phyloP scores from a whole-genome alignment of 2,888 invertebrate species.

The Dioctria rufipes region DNA sequence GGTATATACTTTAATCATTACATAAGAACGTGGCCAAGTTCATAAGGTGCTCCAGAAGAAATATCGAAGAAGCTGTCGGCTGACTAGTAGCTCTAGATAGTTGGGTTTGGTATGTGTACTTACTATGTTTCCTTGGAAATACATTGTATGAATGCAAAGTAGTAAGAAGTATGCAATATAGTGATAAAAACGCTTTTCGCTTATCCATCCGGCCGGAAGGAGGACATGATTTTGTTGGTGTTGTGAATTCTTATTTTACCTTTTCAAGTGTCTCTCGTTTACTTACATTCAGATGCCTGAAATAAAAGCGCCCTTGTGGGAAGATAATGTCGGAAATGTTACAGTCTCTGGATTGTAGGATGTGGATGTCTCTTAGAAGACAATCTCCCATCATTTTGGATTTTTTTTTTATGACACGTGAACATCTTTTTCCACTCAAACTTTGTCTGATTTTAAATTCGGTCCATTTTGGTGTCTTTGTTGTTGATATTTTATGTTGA shows the following conservation, averaged over 20 bases:
- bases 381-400: conserved; percentile 1
- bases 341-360: not conserved
- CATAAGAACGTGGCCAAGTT: not conserved
- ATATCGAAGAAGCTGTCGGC: not conserved
- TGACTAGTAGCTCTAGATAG: not conserved
- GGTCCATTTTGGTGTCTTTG: conserved; percentile 11
- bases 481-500: conserved; percentile 10
- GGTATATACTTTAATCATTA: not conserved
- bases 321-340: not conserved
- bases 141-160: conserved; percentile 20
- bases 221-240: conserved; percentile 2
- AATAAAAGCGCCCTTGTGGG: conserved; percentile 7
- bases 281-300: conserved; percentile 31
- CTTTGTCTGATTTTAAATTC: conserved; percentile 28
- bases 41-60: not conserved
- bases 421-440: not conserved
- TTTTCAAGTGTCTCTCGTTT: conserved; percentile 31
- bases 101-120: too few species aligned
- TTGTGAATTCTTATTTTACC: not conserved
- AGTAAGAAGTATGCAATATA: not conserved
- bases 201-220: conserved; percentile 10
- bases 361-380: not conserved
- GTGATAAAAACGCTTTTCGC: conserved; percentile 4
- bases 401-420: conserved; percentile 26
- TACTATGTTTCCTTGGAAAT: not conserved